These are phyloP conservation scores for Pharmacophagus antenor DNA, from an alignment of 2,888 invertebrate species.

Conservation along the genomic window DNA sequence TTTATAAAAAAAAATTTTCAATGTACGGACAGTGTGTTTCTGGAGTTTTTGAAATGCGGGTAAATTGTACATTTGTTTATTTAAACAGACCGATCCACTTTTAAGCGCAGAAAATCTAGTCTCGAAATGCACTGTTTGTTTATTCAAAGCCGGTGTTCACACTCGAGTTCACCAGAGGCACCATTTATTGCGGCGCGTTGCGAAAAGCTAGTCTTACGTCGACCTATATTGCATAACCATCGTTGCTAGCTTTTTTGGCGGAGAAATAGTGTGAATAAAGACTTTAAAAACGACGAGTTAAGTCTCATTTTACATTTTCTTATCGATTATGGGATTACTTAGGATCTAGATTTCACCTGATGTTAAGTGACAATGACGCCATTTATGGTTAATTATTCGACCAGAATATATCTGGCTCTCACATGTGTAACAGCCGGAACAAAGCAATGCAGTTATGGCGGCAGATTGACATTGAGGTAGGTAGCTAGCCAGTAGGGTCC, in stretches of 20 bases:
- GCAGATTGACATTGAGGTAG: too few species aligned
- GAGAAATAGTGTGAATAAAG: slow-evolving; percentile 1
- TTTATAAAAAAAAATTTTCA: too few species aligned
- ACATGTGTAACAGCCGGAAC: too few species aligned
- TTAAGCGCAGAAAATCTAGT: background rate
- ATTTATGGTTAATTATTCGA: too few species aligned
- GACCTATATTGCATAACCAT: slow-evolving; percentile 7
- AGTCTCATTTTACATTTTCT: background rate
- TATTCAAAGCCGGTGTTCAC: slow-evolving; percentile 1
- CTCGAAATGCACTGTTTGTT: background rate
- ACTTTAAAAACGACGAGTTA: background rate
- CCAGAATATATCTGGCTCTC: too few species aligned
- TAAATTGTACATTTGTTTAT: background rate
- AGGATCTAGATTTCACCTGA: too few species aligned
- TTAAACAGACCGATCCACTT: background rate
- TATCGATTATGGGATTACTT: too few species aligned
- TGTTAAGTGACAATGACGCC: too few species aligned
- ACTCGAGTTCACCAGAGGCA: background rate
- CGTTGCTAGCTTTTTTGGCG: background rate
- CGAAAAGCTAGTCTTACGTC: background rate
- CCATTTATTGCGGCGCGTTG: slow-evolving; percentile 8
- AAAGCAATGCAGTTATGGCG: too few species aligned
- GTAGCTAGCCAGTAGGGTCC: too few species aligned
- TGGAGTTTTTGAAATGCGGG: too few species aligned
- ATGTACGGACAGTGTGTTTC: too few species aligned